Base-by-base conservation (phyloP, 2,113 vertebrate genomes). In the Notothenia rossii region DNA sequence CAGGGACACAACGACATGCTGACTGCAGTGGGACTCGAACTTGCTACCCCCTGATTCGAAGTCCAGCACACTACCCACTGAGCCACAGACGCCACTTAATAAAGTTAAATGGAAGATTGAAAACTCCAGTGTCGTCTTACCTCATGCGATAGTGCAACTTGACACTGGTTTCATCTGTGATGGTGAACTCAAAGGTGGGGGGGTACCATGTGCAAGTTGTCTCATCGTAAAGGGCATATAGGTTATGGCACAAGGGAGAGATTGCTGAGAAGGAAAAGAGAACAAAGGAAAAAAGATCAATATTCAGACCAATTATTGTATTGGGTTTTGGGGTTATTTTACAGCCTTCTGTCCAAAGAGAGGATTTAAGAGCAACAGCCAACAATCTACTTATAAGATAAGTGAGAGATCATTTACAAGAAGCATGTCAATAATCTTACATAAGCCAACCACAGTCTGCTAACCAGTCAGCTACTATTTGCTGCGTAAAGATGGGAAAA, bases 131-230 rank as follows among this genome's bases (percentile, higher is more conserved):
- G 51, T 18, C 51, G 69, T 49, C 92, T 85, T 93, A 99, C 98
- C 98, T 98, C 96, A 99, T 98, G 17, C 98, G 97, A 78, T 98
- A 99, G 73, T 97, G 94, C 61, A 99, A 90, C 78, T 94, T 95
- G 75, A 96, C 86, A 7, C 92, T 94, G 7, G 93, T 96, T 78
- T 96, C 96, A 1, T 97, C 95, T 0, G 97, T 96, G 11, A 99
- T 86, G 12, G 96, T 95, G 89, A 99, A 97, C 75, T 94, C 77
- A 49, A 92, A 94, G 92, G 97, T 99, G 2, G 98, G 98, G 0
- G 98, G 95, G 46, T 96, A 97, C 98, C 98, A 99, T 13, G 96
- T 93, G 25, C 70, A 89, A 46, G 81, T 94, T 50, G 59, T 91
- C 86, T 99, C 97, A 10, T 98, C 93, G 2, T 97, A 99, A 17